A percentile compares a stretch with the other conserved stretches of the same genome.
These are phyloP conservation scores for Thomomys bottae DNA, from an alignment of 2,113 vertebrate genomes.

Conservation along the genomic window DNA sequence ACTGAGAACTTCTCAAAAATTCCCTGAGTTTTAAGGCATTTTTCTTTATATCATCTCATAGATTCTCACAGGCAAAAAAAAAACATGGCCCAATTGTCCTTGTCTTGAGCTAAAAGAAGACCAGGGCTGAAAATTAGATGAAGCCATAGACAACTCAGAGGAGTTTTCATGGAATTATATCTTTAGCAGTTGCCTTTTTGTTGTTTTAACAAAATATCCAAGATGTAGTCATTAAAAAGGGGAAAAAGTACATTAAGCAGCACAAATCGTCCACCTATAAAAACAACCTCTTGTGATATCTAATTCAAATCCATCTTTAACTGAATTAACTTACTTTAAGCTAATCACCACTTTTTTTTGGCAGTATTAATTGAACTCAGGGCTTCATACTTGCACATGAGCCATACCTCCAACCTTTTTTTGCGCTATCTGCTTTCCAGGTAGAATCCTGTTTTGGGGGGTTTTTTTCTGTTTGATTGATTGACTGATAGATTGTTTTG, in stretches of 20 bases:
- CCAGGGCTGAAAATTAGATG: not conserved
- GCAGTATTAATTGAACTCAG: no score
- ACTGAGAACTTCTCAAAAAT: not conserved
- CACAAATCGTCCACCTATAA: not conserved
- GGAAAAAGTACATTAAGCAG: not conserved
- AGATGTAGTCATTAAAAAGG: not conserved
- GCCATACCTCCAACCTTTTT: no score
- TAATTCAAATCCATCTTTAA: not conserved
- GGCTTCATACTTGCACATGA: no score
- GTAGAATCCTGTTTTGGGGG: no score
- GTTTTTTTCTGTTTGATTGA: no score
- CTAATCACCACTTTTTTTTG: no score
- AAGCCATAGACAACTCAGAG: not conserved
- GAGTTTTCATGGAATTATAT: not conserved
- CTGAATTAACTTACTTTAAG: no score
- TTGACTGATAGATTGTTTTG: no score
- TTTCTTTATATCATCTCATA: not conserved
- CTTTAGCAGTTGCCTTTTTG: not conserved
- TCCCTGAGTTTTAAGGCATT: not conserved
- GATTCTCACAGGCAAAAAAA: not conserved
- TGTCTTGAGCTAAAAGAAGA: not conserved
- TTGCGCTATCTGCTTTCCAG: no score
- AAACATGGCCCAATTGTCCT: not conserved
- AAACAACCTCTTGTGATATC: not conserved
- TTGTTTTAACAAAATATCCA: not conserved